Percentiles rank a stretch among this genome's conserved stretches.
These are phyloP conservation scores for Drosophila affinis DNA, from an alignment of 2,888 invertebrate genomes.

Conservation along the genomic window DNA sequence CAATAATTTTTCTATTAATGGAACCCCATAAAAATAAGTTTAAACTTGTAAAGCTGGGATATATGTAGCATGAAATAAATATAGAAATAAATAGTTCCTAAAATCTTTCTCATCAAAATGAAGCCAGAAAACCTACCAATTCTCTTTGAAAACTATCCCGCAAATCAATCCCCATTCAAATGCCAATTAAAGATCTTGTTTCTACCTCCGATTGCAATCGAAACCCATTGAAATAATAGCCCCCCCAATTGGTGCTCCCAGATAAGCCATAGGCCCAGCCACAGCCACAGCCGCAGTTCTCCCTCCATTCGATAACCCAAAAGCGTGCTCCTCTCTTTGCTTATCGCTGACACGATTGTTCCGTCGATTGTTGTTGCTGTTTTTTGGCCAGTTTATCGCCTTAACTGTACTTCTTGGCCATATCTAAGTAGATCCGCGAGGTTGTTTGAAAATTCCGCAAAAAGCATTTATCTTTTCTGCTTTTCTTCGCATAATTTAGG, in stretches of 20 bases:
- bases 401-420: neutral
- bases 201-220: neutral
- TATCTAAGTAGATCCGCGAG: neutral
- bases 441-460: slow-evolving; percentile 13
- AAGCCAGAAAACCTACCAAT: too few relatives aligned
- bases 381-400: neutral
- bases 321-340: neutral
- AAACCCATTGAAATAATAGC: neutral
- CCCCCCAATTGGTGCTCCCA: neutral
- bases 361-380: too few relatives aligned
- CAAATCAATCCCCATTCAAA: neutral
- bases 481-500: slow-evolving; percentile 57
- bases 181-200: neutral
- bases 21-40: too few relatives aligned
- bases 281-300: neutral
- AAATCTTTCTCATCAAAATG: too few relatives aligned
- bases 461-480: slow-evolving; percentile 20
- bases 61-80: too few relatives aligned
- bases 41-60: too few relatives aligned
- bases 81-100: too few relatives aligned
- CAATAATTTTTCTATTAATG: too few relatives aligned
- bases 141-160: too few relatives aligned
- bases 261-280: neutral
- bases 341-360: neutral
- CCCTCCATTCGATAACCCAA: neutral